Percentiles rank a stretch among this genome's conserved stretches.
Conservation (phyloP, 2,113 vertebrate species). For the Bos indicus region DNA sequence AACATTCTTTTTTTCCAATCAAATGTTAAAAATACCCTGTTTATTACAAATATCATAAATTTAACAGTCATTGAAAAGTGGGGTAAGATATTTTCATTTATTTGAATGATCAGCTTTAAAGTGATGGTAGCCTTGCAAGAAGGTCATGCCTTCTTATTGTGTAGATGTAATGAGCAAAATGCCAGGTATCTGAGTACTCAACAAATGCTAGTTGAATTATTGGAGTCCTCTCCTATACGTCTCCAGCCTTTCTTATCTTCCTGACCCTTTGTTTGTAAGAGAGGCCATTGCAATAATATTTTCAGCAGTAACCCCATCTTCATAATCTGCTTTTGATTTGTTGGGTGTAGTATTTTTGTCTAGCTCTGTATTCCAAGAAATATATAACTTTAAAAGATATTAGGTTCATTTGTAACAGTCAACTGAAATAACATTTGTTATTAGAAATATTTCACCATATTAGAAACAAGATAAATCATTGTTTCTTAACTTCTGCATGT, state of each 20-base stretch:
- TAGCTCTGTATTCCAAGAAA: slow-evolving; percentile 10
- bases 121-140: background rate
- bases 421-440: background rate
- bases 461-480: background rate
- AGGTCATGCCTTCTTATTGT: background rate
- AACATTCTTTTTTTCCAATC: background rate
- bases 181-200: background rate
- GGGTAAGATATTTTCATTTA: background rate
- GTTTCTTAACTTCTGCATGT: background rate
- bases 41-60: slow-evolving; percentile 10
- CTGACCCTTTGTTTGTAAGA: background rate
- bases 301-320: background rate
- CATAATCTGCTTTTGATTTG: slow-evolving; percentile 10
- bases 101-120: background rate
- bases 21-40: background rate
- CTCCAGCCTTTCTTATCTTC: background rate
- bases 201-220: background rate
- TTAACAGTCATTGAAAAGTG: slow-evolving; percentile 10
- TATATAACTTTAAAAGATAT: background rate
- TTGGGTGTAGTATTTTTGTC: slow-evolving; percentile 5
- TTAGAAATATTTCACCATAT: background rate
- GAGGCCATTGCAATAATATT: background rate
- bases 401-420: background rate
- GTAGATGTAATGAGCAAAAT: background rate
- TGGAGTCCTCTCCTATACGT: background rate